Percentiles rank a stretch among this genome's conserved stretches.
These are phyloP conservation scores for Phylloscopus collybita DNA, from an alignment of 2,797 vertebrate species.

Conservation along the genomic window DNA sequence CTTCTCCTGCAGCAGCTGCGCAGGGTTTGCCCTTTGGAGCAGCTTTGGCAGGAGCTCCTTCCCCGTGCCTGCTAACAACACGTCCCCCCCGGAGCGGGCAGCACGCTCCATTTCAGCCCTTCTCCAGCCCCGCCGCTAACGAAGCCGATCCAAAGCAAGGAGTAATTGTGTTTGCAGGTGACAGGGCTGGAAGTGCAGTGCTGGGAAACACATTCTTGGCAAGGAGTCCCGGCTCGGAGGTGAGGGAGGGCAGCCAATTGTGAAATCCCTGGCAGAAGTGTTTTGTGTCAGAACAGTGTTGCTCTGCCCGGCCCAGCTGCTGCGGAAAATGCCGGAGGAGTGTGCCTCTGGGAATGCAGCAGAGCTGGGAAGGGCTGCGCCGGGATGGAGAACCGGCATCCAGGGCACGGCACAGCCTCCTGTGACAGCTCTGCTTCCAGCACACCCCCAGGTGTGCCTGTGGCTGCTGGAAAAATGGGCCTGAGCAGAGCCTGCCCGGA, in stretches of 20 bases:
- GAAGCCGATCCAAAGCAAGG: constrained; percentile 31
- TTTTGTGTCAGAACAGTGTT: not conserved
- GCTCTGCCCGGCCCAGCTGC: constrained; percentile 12
- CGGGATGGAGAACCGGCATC: rapidly evolving
- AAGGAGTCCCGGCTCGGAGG: not conserved
- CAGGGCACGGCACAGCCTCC: not conserved
- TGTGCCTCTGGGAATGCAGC: not conserved
- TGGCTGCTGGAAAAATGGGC: not conserved
- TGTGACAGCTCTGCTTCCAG: rapidly evolving
- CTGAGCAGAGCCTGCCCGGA: rapidly evolving
- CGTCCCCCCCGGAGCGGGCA: not conserved
- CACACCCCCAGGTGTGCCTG: rapidly evolving
- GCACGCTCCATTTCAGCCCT: constrained; percentile 37
- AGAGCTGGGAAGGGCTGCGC: not conserved
- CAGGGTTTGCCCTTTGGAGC: not conserved
- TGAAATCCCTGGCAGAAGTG: constrained; percentile 36
- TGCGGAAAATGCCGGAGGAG: not conserved
- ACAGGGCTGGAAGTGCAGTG: constrained; percentile 36
- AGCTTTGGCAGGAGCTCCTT: not conserved
- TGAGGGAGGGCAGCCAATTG: constrained; percentile 58
- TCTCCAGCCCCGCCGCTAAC: constrained; percentile 12
- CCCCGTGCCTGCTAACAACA: not conserved
- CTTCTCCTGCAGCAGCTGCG: not conserved
- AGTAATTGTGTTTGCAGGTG: constrained; percentile 70
- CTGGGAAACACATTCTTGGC: constrained; percentile 51